Base-by-base conservation (phyloP, 2,113 vertebrate genomes). In the Lagopus leucura region DNA sequence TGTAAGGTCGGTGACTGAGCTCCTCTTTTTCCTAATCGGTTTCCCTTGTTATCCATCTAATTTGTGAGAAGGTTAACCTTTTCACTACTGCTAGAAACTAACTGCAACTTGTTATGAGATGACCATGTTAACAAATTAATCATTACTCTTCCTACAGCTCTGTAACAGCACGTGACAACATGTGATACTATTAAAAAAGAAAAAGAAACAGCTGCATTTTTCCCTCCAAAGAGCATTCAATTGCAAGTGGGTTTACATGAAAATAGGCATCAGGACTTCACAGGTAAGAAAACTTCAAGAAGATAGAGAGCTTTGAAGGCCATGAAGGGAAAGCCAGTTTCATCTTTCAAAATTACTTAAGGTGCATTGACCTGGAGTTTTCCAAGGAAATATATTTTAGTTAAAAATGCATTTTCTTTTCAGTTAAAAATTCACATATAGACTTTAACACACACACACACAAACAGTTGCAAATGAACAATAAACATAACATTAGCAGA, bases 1-100 rank as follows among this genome's bases (percentile, higher is more conserved):
- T 91, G 88, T 95, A 90, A 89, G 95, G 91, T 95, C 96, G 94
- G 79, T 91, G 83, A 86, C 86, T 75, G 81, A 79, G 72, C 86
- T 93, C 72, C 65, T 86, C 93, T 92, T 95, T 93, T 77, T 57
- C 22, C 88, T 95, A 95, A 94, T 82, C 52, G 54, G 91, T 69
- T 86, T 92, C 91, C 67, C 94, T 65, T 77, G 71, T 89, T 95
- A 90, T 94, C 89, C 88, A 89, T 60, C 72, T 82, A 79, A 91
- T 91, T 93, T 85, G 93, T 47, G 43, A 86, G 76, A 90, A 91
- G 73, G 83, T 97, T 93, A 96, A 86, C 72, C 93, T 86, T 87
- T 96, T 95, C 88, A 75, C 16, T 94, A 48, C 91, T 82, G 61
- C 45, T 38, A 32, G 28, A 87, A 94, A 70, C 28, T 69, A 88